A percentile compares a stretch with the other conserved stretches of the same genome.
Evolutionary conservation across 2,797 vertebrate genomes (phyloP).

Genomic region (Alcedo quadribrachys): DNA sequence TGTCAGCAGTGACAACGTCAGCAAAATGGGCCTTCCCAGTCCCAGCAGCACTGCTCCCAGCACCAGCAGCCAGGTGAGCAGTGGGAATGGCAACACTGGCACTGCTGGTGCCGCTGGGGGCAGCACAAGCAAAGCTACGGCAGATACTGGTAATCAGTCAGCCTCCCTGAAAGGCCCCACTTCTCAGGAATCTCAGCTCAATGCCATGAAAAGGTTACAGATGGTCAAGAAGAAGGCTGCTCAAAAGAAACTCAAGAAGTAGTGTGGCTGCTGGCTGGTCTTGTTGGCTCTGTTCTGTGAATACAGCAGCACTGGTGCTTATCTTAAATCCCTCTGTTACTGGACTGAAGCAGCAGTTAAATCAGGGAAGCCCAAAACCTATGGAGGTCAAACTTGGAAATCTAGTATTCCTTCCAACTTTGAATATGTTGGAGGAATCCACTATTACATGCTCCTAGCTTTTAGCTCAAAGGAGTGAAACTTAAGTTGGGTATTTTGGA

Average conservation of each 20-base stretch:
- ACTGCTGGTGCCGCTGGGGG: slow-evolving; percentile 57
- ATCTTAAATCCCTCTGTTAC: background rate
- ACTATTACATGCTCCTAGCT: background rate
- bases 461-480: slow-evolving; percentile 4
- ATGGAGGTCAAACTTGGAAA: background rate
- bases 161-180: slow-evolving; percentile 88
- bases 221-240: slow-evolving; percentile 99
- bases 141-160: slow-evolving; percentile 64
- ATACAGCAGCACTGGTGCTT: background rate
- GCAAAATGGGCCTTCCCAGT: slow-evolving; percentile 84
- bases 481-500: background rate
- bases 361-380: background rate
- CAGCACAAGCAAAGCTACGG: slow-evolving; percentile 74
- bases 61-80: slow-evolving; percentile 26
- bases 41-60: slow-evolving; percentile 72
- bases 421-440: background rate
- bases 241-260: slow-evolving; percentile 97
- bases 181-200: slow-evolving; percentile 95
- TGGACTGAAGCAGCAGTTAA: background rate
- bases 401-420: background rate
- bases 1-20: slow-evolving; percentile 88
- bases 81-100: slow-evolving; percentile 69
- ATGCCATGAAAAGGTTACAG: slow-evolving; percentile 95
- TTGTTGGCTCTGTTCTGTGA: background rate
- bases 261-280: background rate